Conservation (phyloP, 2,113 vertebrate species). For the Mus spicilegus region DNA sequence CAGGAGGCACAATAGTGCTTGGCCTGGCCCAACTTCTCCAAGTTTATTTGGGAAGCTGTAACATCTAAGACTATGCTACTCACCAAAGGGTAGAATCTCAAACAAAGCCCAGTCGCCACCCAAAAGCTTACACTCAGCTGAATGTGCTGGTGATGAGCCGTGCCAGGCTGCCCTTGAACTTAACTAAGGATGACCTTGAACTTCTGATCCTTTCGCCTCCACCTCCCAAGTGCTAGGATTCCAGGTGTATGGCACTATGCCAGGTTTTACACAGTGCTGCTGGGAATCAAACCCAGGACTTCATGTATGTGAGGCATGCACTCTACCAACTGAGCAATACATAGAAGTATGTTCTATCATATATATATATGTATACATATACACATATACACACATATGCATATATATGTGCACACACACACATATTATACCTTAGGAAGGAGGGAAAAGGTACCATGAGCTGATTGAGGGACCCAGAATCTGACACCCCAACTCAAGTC, state of each 20-base stretch:
- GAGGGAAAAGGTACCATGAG: background rate
- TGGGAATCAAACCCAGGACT: background rate
- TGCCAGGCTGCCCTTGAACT: background rate
- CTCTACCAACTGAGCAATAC: background rate
- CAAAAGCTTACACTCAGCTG: background rate
- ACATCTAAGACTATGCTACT: background rate
- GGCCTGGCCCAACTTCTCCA: background rate
- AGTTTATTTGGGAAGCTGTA: slow-evolving; percentile 1
- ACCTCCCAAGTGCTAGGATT: background rate
- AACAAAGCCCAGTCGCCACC: background rate
- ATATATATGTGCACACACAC: no score
- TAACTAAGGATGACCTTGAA: background rate
- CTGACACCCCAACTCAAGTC: background rate
- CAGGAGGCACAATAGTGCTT: background rate
- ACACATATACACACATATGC: no score
- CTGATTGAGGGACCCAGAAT: background rate
- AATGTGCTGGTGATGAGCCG: background rate
- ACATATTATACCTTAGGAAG: background rate
- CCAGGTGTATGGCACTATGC: no score
- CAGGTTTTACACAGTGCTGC: background rate
- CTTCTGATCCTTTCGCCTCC: background rate
- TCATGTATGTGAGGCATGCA: background rate
- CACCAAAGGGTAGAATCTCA: background rate
- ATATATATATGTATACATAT: no score
- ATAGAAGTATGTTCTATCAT: background rate